A percentile compares a stretch with the other conserved stretches of the same genome.
Conservation (phyloP, 2,797 vertebrate genomes). For the Rhinella marina region DNA sequence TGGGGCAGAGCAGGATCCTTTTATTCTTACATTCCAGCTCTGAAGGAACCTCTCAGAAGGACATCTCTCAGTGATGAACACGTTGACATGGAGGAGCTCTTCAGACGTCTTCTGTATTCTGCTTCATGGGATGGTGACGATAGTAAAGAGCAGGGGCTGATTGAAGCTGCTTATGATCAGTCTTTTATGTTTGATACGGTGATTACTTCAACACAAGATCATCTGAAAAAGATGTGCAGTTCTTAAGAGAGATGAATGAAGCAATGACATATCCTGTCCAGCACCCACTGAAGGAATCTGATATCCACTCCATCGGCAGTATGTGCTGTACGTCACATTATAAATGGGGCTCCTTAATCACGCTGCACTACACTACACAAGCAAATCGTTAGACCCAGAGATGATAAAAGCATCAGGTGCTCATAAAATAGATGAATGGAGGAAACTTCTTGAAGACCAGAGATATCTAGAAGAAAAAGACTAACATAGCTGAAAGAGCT, state of each 20-base stretch:
- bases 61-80: background rate
- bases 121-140: background rate
- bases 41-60: background rate
- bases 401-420: background rate
- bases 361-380: background rate
- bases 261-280: constrained; percentile 44
- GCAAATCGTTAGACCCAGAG: background rate
- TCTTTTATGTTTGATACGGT: constrained; percentile 38
- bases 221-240: constrained; percentile 32
- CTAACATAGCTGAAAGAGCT: background rate
- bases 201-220: constrained; percentile 38
- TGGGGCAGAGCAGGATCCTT: background rate
- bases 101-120: background rate
- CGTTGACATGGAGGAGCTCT: constrained; percentile 20
- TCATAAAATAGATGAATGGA: background rate
- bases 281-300: constrained; percentile 31
- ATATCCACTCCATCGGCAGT: background rate
- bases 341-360: background rate
- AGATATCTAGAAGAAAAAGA: background rate
- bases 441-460: background rate
- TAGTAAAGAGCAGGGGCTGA: background rate
- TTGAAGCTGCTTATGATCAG: constrained; percentile 6
- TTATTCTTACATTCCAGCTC: background rate
- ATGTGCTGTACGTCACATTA: constrained; percentile 4
- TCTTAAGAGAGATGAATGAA: constrained; percentile 46